Evolutionary conservation across 2,797 vertebrate species (phyloP).

Genomic region (Thaleichthys pacificus): DNA sequence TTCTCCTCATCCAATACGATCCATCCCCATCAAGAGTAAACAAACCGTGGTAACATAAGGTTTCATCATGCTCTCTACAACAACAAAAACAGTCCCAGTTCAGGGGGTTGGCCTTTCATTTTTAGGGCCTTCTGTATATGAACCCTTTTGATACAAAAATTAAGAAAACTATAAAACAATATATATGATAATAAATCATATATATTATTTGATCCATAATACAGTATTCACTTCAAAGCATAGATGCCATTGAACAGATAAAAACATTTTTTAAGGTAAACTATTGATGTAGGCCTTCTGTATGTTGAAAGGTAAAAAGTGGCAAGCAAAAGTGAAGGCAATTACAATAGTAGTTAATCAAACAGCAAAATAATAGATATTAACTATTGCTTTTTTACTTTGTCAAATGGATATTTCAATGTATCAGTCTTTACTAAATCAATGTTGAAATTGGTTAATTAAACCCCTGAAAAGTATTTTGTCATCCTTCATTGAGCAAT

Average conservation of each 20-base stretch:
- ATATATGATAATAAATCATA: background rate
- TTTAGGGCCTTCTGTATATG: background rate
- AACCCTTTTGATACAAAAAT: background rate
- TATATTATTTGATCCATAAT: background rate
- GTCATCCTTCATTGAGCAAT: background rate
- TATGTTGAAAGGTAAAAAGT: no score
- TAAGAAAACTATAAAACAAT: background rate
- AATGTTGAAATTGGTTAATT: background rate
- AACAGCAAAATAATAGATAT: no score
- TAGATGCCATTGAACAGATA: background rate
- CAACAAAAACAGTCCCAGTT: background rate
- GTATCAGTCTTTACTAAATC: background rate
- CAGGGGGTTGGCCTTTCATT: background rate
- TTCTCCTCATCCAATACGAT: background rate
- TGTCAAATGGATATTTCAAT: background rate
- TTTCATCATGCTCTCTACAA: slow-evolving; percentile 21
- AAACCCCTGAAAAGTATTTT: background rate
- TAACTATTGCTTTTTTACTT: background rate
- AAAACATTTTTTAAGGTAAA: background rate
- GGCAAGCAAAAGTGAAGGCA: no score
- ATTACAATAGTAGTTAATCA: no score
- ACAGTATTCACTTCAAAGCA: background rate
- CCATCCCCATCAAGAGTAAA: background rate
- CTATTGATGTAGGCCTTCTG: background rate
- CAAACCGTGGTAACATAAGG: background rate